Evolutionary conservation across 23 tunicate species (phyloP), one percentile per base, ranked within the genome.

Genomic region (Halocynthia roretzi): DNA sequence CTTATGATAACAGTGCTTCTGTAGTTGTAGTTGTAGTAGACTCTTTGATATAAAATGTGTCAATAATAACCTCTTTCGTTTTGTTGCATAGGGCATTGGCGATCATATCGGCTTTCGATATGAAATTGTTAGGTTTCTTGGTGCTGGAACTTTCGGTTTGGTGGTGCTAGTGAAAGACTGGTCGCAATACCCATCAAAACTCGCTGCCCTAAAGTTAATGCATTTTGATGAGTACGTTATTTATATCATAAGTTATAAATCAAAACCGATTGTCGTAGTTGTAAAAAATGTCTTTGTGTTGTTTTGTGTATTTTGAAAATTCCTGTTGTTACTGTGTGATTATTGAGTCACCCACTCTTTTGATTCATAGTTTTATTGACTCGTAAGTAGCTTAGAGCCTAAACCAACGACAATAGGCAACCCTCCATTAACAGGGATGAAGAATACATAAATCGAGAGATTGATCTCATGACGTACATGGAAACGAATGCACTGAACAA

Each of bases 41-140:
- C 14, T 50, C n/a, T 19, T 72, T 50, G 51, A 72, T 50, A n/a
- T 11, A 58, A 60, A 60, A 60, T 31, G 44, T 31, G 44, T 49
- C 12, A 44, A 44, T 71, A 11, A 12, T 54, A 55, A 14, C 2
- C 51, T 12, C n/a, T 68, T 8, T 54, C 77, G 63, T 80, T 55
- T 17, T 56, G 21, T 51, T 22, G 68, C 52, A 11, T 80, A 83
- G 95, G 85, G 80, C 9, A 51, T 51, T 19, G 94, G 94, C 7
- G 99, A 96, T 72, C 99, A 96, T 75, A 69, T 96, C 15, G 93
- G 69, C 60, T 96, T 77, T 60, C 88, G 99, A 50, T 96, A 83
- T 80, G 93, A 96, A 80, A 78, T 96, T 7, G 12, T 96, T 6
- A 71, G 80, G 62, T 81, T 80, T 22, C 88, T 96, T 10, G 99